phyloP scores from a whole-genome alignment of 2,797 vertebrate genomes.

The Tragopan temminckii region DNA sequence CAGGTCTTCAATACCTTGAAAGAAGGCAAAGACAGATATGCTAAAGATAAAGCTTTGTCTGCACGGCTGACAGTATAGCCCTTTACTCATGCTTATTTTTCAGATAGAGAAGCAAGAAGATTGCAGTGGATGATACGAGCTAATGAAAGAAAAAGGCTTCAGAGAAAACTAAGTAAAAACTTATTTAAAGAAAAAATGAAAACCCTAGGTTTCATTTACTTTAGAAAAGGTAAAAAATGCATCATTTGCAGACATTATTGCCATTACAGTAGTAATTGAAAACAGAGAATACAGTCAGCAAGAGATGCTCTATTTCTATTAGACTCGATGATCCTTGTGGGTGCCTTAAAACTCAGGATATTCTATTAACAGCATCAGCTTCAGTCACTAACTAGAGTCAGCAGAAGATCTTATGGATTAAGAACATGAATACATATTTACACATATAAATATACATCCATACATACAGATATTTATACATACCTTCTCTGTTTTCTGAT shows the following conservation, averaged over 20 bases:
- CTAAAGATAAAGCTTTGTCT: not conserved
- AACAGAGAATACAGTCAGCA: not conserved
- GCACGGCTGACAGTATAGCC: not conserved
- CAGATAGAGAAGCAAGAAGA: not conserved
- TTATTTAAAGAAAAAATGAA: not conserved
- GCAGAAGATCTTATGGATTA: constrained; percentile 4
- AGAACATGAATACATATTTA: not conserved
- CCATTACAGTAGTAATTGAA: not conserved
- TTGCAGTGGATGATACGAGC: not conserved
- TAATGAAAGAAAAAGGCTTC: not conserved
- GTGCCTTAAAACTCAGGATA: not conserved
- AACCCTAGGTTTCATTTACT: not conserved
- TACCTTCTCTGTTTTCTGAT: not conserved
- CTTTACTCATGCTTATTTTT: not conserved
- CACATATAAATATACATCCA: not conserved
- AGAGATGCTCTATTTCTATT: not conserved
- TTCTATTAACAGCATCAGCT: constrained; percentile 5
- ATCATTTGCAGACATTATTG: not conserved
- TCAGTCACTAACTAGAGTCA: constrained; percentile 29
- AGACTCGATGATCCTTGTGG: not conserved
- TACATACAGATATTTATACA: not conserved
- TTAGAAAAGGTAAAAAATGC: constrained; percentile 24
- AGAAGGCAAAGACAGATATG: not conserved
- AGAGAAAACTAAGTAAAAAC: not conserved
- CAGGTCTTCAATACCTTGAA: not conserved